A percentile compares a stretch with the other conserved stretches of the same genome.
Evolutionary conservation across 2,113 vertebrate genomes (phyloP).

Genomic region (Vireo altiloquus): DNA sequence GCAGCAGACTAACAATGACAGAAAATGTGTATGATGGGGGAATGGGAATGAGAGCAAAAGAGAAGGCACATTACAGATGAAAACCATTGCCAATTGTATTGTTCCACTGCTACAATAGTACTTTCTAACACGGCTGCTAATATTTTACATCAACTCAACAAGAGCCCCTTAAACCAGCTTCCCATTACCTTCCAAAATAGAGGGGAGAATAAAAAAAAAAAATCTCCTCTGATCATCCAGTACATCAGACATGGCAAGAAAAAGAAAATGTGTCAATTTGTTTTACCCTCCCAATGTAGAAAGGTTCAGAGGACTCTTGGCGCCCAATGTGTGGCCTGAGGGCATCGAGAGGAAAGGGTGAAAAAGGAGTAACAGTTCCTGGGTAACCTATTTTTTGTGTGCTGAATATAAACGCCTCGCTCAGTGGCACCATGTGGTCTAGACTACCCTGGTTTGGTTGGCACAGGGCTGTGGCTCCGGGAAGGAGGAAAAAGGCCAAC

Average conservation of each 20-base stretch:
- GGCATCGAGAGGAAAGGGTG: background rate
- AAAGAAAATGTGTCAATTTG: background rate
- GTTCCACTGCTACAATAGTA: background rate
- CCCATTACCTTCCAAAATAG: background rate
- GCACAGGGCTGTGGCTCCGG: background rate
- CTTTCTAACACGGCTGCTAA: background rate
- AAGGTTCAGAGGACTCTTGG: background rate
- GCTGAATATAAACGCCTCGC: accelerated
- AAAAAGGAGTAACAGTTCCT: background rate
- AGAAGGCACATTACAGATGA: background rate
- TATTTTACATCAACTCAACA: background rate
- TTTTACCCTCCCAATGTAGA: background rate
- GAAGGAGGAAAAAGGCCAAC: background rate
- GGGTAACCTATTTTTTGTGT: background rate
- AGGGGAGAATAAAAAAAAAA: background rate
- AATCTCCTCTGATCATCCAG: background rate
- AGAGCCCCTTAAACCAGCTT: background rate
- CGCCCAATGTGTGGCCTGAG: accelerated
- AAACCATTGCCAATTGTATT: accelerated
- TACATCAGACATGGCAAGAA: background rate
- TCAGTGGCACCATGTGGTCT: background rate
- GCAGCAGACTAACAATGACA: background rate
- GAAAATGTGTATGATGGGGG: background rate
- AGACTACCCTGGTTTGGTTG: background rate
- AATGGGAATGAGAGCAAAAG: background rate